These are phyloP conservation scores for Neoarius graeffei DNA, from an alignment of 2,113 vertebrate genomes.

Conservation along the genomic window DNA sequence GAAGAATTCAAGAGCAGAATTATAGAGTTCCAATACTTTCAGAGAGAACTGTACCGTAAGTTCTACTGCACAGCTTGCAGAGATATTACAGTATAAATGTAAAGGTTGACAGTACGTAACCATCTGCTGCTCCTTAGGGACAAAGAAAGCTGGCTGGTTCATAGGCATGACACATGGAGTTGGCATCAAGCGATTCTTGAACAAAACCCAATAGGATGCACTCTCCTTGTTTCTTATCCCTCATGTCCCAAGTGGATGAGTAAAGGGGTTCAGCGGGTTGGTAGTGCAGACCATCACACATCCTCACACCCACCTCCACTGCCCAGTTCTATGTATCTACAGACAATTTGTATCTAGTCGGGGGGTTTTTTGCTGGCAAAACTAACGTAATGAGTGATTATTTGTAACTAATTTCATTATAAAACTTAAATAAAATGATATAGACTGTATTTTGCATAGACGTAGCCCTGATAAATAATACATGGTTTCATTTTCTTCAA, in stretches of 20 bases:
- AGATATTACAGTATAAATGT: background rate
- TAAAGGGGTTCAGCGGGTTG: constrained; percentile 56
- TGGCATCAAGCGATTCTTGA: background rate
- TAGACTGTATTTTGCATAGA: background rate
- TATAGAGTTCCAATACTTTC: background rate
- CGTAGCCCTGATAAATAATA: background rate
- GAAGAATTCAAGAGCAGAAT: too few species aligned
- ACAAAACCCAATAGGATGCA: background rate
- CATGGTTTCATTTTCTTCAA: background rate
- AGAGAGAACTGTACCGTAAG: background rate
- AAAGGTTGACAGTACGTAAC: background rate
- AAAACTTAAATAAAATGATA: background rate
- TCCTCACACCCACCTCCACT: background rate
- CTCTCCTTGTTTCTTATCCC: constrained; percentile 56
- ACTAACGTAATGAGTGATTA: background rate
- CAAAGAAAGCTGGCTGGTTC: background rate
- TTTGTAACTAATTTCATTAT: background rate
- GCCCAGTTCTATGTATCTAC: background rate
- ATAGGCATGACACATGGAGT: background rate
- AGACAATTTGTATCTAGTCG: background rate
- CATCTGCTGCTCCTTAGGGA: constrained; percentile 3
- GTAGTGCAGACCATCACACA: constrained; percentile 46
- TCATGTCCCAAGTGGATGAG: constrained; percentile 35
- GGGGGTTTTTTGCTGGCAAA: background rate
- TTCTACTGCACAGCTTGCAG: background rate